Conservation (phyloP, 2,113 vertebrate genomes). For the Clinocottus analis region DNA sequence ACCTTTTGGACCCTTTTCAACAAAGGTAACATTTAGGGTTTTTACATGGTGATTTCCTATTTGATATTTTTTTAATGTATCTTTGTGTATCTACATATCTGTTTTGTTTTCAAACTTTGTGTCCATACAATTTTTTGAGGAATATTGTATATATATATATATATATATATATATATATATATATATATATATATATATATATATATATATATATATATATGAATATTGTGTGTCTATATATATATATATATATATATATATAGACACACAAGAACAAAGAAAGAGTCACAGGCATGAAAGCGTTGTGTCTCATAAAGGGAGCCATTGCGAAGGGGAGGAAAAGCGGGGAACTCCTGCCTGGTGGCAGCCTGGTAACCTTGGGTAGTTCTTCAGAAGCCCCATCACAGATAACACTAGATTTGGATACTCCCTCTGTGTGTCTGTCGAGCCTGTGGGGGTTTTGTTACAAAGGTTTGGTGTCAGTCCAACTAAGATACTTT, state of each 20-base stretch:
- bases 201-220: too few relatives aligned
- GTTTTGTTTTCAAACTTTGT: background rate
- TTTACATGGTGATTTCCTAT: background rate
- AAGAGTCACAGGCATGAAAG: background rate
- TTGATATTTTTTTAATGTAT: background rate
- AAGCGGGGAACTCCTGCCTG: background rate
- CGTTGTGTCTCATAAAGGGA: background rate
- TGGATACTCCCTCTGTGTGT: slow-evolving; percentile 1
- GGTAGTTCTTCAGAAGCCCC: slow-evolving; percentile 25
- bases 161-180: too few relatives aligned
- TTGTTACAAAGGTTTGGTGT: slow-evolving; percentile 9
- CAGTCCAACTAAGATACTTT: slow-evolving; percentile 9
- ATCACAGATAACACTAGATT: background rate
- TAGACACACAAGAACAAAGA: too few relatives aligned
- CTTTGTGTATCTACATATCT: background rate
- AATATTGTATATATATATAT: too few relatives aligned
- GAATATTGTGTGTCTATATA: too few relatives aligned
- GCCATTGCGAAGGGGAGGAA: background rate
- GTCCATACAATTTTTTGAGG: background rate
- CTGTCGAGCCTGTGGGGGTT: background rate
- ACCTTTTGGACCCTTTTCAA: slow-evolving; percentile 1
- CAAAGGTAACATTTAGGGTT: background rate
- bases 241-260: too few relatives aligned
- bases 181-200: too few relatives aligned
- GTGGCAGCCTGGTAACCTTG: slow-evolving; percentile 40